phyloP scores from a whole-genome alignment of 2,113 vertebrate species.

The human region DNA sequence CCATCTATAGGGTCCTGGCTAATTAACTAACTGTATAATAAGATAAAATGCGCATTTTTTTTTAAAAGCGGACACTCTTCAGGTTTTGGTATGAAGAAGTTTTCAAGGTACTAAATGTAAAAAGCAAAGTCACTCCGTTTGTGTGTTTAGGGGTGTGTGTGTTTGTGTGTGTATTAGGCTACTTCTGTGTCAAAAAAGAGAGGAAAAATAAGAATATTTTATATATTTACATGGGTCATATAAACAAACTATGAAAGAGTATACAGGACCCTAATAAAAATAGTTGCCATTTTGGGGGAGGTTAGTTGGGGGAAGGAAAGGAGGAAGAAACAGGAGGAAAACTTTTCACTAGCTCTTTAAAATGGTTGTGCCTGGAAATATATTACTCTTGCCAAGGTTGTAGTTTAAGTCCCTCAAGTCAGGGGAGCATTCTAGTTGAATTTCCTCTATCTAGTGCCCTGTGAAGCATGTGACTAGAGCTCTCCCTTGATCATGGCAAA shows the following conservation, averaged over 20 bases:
- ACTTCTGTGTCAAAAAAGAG: not conserved
- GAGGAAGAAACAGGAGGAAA: not conserved
- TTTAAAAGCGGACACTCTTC: not conserved
- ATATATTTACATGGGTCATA: not conserved
- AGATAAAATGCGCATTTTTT: not conserved
- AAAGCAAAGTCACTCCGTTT: not conserved
- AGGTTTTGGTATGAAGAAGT: not conserved
- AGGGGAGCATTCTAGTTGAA: not conserved
- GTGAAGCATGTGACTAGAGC: not conserved
- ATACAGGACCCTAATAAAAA: not conserved
- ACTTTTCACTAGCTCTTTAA: not conserved
- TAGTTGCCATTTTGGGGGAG: not conserved
- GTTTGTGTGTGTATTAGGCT: not conserved
- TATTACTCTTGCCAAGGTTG: not conserved
- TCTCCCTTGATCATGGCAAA: constrained; percentile 17
- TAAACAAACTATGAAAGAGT: not conserved
- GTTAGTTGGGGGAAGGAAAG: not conserved
- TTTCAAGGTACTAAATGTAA: not conserved
- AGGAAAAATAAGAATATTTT: not conserved
- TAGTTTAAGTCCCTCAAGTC: constrained; percentile 8
- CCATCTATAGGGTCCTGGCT: not conserved
- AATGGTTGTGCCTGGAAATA: not conserved
- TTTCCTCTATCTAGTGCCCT: constrained; percentile 25
- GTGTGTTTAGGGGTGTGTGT: not conserved
- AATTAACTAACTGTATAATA: not conserved